Percentiles rank a stretch among this genome's conserved stretches.
These are phyloP conservation scores for Otocyon megalotis DNA, from an alignment of 2,113 vertebrate species.

Conservation along the genomic window DNA sequence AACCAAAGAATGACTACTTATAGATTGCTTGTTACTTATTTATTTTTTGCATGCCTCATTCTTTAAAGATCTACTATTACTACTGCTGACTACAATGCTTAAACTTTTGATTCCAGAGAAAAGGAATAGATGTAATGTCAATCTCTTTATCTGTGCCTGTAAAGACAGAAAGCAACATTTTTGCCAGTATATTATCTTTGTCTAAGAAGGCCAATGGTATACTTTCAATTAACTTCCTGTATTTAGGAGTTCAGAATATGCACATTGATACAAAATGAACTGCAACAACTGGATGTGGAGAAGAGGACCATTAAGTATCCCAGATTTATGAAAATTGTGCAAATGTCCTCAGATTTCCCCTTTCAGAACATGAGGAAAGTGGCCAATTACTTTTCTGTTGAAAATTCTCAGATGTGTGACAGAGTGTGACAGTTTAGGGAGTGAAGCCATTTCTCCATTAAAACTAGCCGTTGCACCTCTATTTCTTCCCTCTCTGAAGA, in stretches of 20 bases:
- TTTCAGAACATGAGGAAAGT: constrained; percentile 83
- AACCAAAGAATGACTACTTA: not conserved
- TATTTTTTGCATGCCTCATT: not conserved
- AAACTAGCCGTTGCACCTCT: constrained; percentile 84
- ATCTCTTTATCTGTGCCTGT: not conserved
- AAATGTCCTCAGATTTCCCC: constrained; percentile 83
- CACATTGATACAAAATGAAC: not conserved
- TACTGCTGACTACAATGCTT: not conserved
- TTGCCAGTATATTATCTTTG: not conserved
- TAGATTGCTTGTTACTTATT: not conserved
- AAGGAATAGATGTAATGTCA: not conserved
- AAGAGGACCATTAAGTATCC: not conserved
- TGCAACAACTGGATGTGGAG: constrained; percentile 42
- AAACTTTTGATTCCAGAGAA: not conserved
- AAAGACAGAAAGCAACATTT: not conserved
- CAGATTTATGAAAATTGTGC: constrained; percentile 75
- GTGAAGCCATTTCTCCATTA: constrained; percentile 87
- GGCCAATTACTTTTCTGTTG: constrained; percentile 93
- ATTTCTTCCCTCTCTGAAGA: constrained; percentile 67
- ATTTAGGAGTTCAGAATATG: not conserved
- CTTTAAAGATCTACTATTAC: not conserved
- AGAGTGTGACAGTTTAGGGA: constrained; percentile 86
- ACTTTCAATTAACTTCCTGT: not conserved
- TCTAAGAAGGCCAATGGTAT: not conserved
- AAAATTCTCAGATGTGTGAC: constrained; percentile 88